A percentile compares a stretch with the other conserved stretches of the same genome.
Evolutionary conservation across 1,140 invertebrate species (phyloP).

Genomic region (Cardiocondyla obscurior): DNA sequence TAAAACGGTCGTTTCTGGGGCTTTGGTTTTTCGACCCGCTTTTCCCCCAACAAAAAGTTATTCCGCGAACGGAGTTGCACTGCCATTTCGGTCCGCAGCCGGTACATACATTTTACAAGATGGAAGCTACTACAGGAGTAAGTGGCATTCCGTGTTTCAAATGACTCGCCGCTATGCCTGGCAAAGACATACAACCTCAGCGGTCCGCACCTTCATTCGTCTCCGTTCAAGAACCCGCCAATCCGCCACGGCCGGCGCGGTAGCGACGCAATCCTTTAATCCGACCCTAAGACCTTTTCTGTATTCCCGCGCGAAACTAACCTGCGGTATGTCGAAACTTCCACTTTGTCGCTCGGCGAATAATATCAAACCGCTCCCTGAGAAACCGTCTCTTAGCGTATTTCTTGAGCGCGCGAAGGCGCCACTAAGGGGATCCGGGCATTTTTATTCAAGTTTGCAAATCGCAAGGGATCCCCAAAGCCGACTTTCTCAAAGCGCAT

Average conservation of each 20-base stretch:
- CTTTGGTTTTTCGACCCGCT: not conserved
- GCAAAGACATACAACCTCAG: conserved; percentile 57
- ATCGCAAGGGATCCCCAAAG: conserved; percentile 13
- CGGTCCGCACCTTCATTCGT: conserved; percentile 57
- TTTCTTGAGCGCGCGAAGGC: not conserved
- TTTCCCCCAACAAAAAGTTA: conserved; percentile 26
- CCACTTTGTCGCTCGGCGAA: conserved; percentile 40
- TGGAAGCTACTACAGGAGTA: conserved; percentile 32
- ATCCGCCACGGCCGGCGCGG: conserved; percentile 32
- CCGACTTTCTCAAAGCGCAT: not conserved
- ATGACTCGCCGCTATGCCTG: conserved; percentile 43
- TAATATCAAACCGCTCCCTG: conserved; percentile 24
- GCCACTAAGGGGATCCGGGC: not conserved
- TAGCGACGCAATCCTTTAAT: conserved; percentile 62
- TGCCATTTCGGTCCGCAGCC: conserved; percentile 37
- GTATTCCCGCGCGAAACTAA: conserved; percentile 41
- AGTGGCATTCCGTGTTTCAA: conserved; percentile 48
- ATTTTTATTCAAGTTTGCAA: conserved; percentile 35
- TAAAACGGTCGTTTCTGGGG: conserved; percentile 12
- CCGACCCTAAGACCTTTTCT: conserved; percentile 56
- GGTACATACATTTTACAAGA: conserved; percentile 52
- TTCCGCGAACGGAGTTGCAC: conserved; percentile 19
- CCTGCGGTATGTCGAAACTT: conserved; percentile 50
- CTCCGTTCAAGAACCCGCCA: conserved; percentile 53
- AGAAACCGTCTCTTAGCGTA: conserved; percentile 5